Base-by-base conservation (phyloP, 1,140 invertebrate species). In the Lysiphlebus fabarum region DNA sequence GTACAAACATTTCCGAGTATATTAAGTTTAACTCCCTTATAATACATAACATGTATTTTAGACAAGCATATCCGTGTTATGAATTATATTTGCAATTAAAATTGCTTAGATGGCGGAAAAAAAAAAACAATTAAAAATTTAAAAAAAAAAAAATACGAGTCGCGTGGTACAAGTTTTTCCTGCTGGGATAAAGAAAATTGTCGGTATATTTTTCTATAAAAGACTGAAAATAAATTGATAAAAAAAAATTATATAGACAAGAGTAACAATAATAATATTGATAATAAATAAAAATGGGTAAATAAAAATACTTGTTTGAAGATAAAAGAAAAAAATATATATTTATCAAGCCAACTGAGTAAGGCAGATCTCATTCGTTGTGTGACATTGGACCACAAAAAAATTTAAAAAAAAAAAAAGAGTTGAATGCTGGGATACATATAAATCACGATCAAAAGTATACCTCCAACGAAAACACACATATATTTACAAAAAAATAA, bases 371-470 rank as follows among this genome's bases (percentile, higher is more conserved):
- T 51, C 53, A 53, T 60, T 53, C 47, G 43, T 17, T 38, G 42
- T 54, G 53, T 51, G 59, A 61, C 59, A 61, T 55, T 47, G 59
- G 59, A 56, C 59, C 53, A 53, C 53, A n/a, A n/a, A n/a, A n/a
- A n/a, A n/a, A n/a, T n/a, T n/a, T n/a, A n/a, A n/a, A 53, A 49
- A 61, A 61, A 61, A 40, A 53, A 62, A 62, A 55, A 58, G 57
- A 48, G 37, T 62, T 59, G 47, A 53, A 41, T 50, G 51, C 41
- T 56, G 53, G 37, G 50, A 61, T 49, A 53, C 65, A 67, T 73
- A 73, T 73, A 73, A 73, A 72, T 72, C 70, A 72, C 65, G 60
- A 51, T 51, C 49, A 51, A 34, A 38, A 34, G 34, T 51, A 38
- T 51, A 17, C 17, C 49, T 51, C 49, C 36, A 51, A 12, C 36